A percentile compares a stretch with the other conserved stretches of the same genome.
Conservation (phyloP, 2,888 invertebrate genomes). For the Cepaea hortensis region DNA sequence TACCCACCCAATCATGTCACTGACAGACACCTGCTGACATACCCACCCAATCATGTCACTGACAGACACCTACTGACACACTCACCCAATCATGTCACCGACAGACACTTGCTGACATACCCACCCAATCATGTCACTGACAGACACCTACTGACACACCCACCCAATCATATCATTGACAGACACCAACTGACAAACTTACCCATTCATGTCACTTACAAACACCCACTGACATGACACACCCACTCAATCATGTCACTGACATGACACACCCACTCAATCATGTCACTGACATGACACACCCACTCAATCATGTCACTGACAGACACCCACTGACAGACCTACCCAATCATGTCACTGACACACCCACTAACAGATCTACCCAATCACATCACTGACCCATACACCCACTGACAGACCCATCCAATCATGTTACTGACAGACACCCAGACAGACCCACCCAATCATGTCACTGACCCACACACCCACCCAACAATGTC, state of each 20-base stretch:
- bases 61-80: background rate
- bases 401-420: background rate
- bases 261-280: too few species aligned
- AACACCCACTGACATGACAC: too few species aligned
- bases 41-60: background rate
- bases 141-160: too few species aligned
- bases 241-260: too few species aligned
- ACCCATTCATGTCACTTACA: too few species aligned
- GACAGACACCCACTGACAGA: background rate
- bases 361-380: background rate
- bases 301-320: background rate
- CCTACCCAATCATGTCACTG: background rate
- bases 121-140: background rate
- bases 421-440: background rate
- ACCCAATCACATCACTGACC: background rate
- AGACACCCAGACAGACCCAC: background rate
- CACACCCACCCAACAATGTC: background rate
- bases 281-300: background rate
- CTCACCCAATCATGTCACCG: background rate
- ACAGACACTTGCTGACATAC: background rate
- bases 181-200: too few species aligned
- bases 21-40: too few species aligned
- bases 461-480: background rate
- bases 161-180: too few species aligned
- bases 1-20: too few species aligned